Base-by-base conservation (phyloP, 1,140 invertebrate genomes). In the Ostrea edulis region DNA sequence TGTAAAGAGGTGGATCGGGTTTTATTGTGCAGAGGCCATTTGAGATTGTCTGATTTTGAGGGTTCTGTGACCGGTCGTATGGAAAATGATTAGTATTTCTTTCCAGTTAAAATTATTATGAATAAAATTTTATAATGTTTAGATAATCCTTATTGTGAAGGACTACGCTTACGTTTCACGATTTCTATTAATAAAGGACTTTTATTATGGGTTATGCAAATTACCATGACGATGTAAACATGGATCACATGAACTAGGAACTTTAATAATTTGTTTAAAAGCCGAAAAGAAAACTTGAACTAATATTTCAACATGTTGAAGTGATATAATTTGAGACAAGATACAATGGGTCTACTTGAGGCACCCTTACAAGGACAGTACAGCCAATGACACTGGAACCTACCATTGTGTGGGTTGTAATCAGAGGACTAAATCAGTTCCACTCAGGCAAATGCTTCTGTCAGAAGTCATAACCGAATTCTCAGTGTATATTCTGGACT, bases 401-500 rank as follows among this genome's bases (percentile, higher is more conserved):
- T 29, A 9, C 68, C 25, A 77, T 77, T 77, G 25, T 77, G 17
- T 11, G 11, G 8, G 9, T 9, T 77, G 68, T 77, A 77, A 77
- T 77, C 68, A 77, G 68, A 77, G 14, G 25, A 22, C 5, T 77
- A 29, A 77, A 77, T 77, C 68, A 77, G 68, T 77, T 77, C 68
- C 68, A 77, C 25, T 25, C 68, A 77, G 68, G 68, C 68, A 77
- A 77, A 77, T 25, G 25, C 25, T 14, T 77, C 68, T 77, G 68
- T 77, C 68, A 77, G 7, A 77, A 77, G 68, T 77, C 68, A 9
- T 77, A 77, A 77, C 68, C 68, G 68, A 77, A 77, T 77, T 77
- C 25, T 77, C 58, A 77, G 68, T 77, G 25, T 14, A 3, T 25
- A 77, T 35, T 14, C 68, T 29, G 68, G 58, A 77, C 68, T 77